These are phyloP conservation scores for Macropus fuliginosus DNA, from an alignment of 2,797 vertebrate species.

Conservation along the genomic window DNA sequence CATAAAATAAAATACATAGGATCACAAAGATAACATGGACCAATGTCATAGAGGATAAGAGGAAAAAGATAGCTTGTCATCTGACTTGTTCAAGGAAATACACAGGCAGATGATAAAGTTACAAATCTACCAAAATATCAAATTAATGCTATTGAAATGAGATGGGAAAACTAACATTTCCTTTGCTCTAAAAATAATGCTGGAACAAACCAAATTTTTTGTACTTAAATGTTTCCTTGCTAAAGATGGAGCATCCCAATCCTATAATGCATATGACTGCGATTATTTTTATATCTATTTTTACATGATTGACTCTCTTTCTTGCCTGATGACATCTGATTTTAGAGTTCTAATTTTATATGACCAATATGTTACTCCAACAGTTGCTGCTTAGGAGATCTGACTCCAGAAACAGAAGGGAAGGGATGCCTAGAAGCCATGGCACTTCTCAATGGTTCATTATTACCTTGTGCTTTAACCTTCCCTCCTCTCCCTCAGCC, in stretches of 20 bases:
- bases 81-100: background rate
- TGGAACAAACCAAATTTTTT: background rate
- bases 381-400: background rate
- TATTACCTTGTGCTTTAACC: slow-evolving; percentile 74
- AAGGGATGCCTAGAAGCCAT: slow-evolving; percentile 51
- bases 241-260: slow-evolving; percentile 43
- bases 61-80: background rate
- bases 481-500: background rate
- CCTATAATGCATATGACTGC: background rate
- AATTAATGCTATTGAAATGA: background rate
- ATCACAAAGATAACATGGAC: background rate
- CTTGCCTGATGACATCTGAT: slow-evolving; percentile 50
- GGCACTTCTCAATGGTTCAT: slow-evolving; percentile 54
- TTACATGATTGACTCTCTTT: slow-evolving; percentile 48
- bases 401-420: slow-evolving; percentile 42
- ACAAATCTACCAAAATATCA: background rate
- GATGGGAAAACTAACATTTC: background rate
- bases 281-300: slow-evolving; percentile 53
- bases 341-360: slow-evolving; percentile 60
- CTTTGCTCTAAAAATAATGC: slow-evolving; percentile 25
- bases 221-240: slow-evolving; percentile 37
- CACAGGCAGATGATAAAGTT: background rate
- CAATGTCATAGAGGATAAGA: background rate
- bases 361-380: background rate
- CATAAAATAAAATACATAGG: background rate